A percentile compares a stretch with the other conserved stretches of the same genome.
Conservation (phyloP, 2,888 invertebrate species). For the Archaeoteleia sp. region DNA sequence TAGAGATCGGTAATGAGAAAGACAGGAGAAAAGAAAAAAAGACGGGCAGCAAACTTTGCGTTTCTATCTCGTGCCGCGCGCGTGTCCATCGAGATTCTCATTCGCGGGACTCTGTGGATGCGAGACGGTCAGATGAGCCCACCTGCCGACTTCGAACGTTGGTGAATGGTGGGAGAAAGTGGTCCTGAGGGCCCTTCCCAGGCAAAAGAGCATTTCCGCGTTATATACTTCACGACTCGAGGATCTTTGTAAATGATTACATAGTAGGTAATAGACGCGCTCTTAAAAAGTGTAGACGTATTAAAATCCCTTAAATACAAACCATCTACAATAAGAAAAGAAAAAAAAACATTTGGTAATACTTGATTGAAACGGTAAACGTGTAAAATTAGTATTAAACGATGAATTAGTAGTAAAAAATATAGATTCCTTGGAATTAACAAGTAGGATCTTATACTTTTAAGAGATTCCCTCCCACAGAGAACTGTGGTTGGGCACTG, state of each 20-base stretch:
- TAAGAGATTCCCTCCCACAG: too few species aligned
- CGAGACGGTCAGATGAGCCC: slow-evolving; percentile 48
- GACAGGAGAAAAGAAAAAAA: slow-evolving; percentile 54
- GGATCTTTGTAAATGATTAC: slow-evolving; percentile 65
- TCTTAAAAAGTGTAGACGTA: slow-evolving; percentile 10
- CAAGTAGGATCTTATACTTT: too few species aligned
- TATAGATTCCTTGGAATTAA: too few species aligned
- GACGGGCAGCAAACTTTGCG: slow-evolving; percentile 65
- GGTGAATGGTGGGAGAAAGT: slow-evolving; percentile 31
- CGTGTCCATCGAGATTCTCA: slow-evolving; percentile 72
- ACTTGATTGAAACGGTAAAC: too few species aligned
- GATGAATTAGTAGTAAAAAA: too few species aligned
- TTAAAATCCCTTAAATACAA: too few species aligned
- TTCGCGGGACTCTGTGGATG: slow-evolving; percentile 57
- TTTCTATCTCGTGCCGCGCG: slow-evolving; percentile 73
- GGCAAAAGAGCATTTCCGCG: slow-evolving; percentile 63
- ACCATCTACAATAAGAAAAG: too few species aligned
- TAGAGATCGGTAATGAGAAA: slow-evolving; percentile 57
- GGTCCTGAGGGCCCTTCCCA: slow-evolving; percentile 49
- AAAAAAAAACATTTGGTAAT: too few species aligned
- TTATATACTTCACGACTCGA: slow-evolving; percentile 62
- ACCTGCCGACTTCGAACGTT: slow-evolving; percentile 42
- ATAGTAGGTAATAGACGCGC: slow-evolving; percentile 51
- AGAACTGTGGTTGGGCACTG: too few species aligned
- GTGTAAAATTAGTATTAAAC: too few species aligned